phyloP scores from a whole-genome alignment of 2,113 vertebrate genomes.

The Deroptyus accipitrinus region DNA sequence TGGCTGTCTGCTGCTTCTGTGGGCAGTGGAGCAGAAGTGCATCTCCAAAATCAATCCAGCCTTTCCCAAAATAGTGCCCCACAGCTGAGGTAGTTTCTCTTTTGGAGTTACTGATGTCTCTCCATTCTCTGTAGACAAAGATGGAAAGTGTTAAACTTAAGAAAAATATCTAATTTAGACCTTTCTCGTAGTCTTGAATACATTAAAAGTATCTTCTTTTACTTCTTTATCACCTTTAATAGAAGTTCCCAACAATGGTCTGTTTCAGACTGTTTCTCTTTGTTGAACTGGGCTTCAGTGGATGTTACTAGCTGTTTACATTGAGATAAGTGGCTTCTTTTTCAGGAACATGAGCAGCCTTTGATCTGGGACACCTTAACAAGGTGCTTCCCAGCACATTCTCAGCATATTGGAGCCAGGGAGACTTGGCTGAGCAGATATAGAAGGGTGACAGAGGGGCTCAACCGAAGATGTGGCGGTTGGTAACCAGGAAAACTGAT shows the following conservation, averaged over 20 bases:
- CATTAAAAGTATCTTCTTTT: not conserved
- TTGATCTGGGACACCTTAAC: not conserved
- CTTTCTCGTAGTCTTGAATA: not conserved
- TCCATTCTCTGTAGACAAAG: not conserved
- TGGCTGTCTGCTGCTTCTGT: not conserved
- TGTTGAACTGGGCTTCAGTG: not conserved
- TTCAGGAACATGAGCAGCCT: not conserved
- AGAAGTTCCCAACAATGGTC: not conserved
- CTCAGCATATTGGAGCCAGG: not conserved
- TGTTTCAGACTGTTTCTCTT: not conserved
- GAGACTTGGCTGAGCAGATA: not conserved
- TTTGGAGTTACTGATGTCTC: not conserved
- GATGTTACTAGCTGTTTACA: not conserved
- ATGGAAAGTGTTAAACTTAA: not conserved
- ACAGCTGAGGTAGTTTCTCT: not conserved
- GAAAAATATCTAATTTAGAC: not conserved
- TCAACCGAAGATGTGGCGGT: not conserved
- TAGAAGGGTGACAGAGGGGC: not conserved
- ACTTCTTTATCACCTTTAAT: not conserved
- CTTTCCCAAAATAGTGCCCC: not conserved
- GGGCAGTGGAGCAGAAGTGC: accelerated
- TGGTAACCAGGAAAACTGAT: not conserved
- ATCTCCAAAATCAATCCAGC: not conserved
- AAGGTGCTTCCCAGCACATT: not conserved
- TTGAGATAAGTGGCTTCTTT: not conserved